Conservation (phyloP, 2,113 vertebrate genomes). For the Hirundichthys speculiger region DNA sequence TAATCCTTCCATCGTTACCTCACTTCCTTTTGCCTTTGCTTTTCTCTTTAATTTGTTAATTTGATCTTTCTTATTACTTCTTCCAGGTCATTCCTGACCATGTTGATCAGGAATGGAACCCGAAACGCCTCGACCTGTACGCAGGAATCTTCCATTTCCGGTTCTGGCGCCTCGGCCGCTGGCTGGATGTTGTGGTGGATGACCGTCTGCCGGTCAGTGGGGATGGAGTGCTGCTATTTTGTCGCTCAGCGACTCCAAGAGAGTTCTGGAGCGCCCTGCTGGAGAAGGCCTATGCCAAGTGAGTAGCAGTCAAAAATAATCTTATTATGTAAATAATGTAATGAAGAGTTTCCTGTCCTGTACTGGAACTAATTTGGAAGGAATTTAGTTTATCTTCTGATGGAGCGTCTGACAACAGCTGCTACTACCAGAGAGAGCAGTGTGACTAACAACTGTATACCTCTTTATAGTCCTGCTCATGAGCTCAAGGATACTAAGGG, state of each 20-base stretch:
- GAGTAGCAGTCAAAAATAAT: conserved; percentile 21
- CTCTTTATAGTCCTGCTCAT: no score
- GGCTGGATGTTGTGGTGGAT: conserved; percentile 85
- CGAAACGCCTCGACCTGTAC: conserved; percentile 73
- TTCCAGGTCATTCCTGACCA: conserved; percentile 84
- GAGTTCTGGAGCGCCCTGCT: conserved; percentile 87
- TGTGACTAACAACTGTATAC: no score
- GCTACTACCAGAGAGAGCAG: no score
- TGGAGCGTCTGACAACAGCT: no score
- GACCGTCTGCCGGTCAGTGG: conserved; percentile 81
- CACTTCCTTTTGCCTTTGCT: no score
- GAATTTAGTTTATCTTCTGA: no score
- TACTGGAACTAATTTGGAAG: no score
- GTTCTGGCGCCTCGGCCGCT: conserved; percentile 83
- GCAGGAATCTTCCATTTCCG: conserved; percentile 85
- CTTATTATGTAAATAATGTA: no score
- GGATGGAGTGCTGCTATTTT: conserved; percentile 83
- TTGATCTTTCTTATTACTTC: background rate
- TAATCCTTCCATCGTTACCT: background rate
- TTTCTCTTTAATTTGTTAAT: fast-evolving
- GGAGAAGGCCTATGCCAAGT: conserved; percentile 88
- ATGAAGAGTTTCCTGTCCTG: no score
- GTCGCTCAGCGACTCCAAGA: conserved; percentile 78
- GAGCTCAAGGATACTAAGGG: no score
- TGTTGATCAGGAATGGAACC: conserved; percentile 83